Conservation (phyloP, 2,888 invertebrate genomes). For the Cistogaster globosa region DNA sequence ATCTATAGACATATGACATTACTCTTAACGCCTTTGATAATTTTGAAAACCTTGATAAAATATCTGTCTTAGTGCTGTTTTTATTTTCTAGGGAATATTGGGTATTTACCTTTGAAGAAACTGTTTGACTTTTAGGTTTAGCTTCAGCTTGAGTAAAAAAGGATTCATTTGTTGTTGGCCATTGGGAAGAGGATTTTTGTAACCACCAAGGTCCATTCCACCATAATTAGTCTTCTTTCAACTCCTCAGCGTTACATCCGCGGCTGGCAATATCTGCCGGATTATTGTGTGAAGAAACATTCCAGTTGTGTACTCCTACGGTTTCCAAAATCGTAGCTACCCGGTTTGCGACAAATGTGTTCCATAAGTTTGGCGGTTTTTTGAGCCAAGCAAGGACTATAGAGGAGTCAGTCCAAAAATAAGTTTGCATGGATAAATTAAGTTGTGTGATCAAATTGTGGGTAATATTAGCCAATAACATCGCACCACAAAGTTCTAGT, state of each 20-base stretch:
- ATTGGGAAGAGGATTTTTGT: background rate
- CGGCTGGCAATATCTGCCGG: background rate
- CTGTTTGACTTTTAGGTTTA: background rate
- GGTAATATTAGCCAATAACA: constrained; percentile 2
- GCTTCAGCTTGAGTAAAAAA: background rate
- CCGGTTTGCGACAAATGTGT: constrained; percentile 14
- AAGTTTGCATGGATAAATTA: background rate
- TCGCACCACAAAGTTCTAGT: constrained; percentile 12
- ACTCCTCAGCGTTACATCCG: background rate
- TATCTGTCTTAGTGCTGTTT: background rate
- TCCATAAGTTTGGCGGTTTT: background rate
- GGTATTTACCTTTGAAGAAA: background rate
- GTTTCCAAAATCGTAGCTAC: background rate
- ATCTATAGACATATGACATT: constrained; percentile 8
- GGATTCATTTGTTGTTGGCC: background rate
- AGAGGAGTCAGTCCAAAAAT: constrained; percentile 29
- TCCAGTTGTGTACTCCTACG: constrained; percentile 15
- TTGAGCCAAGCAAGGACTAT: background rate
- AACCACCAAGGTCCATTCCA: background rate
- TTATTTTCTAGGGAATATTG: background rate
- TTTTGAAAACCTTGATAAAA: constrained; percentile 13
- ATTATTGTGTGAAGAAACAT: background rate
- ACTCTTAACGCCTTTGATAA: constrained; percentile 5
- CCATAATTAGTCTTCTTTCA: background rate
- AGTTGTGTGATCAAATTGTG: background rate